These are phyloP conservation scores for Aphis craccivora DNA, from an alignment of 1,140 invertebrate genomes.

Conservation along the genomic window DNA sequence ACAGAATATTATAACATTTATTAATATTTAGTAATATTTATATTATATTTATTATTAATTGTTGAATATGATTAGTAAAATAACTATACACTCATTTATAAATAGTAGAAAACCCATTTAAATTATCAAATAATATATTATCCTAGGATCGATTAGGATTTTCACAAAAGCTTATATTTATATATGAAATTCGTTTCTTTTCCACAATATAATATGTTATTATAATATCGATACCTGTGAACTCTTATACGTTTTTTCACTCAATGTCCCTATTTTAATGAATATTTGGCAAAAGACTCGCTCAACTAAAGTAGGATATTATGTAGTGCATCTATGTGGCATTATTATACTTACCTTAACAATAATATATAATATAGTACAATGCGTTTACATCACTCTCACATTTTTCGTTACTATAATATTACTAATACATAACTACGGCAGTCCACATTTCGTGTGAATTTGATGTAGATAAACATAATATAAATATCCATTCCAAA, in stretches of 20 bases:
- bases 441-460: background rate
- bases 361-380: background rate
- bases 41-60: too few species aligned
- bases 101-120: background rate
- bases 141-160: background rate
- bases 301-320: background rate
- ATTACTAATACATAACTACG: background rate
- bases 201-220: background rate
- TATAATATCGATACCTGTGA: background rate
- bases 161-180: background rate
- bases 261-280: background rate
- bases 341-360: background rate
- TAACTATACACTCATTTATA: too few species aligned
- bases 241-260: background rate
- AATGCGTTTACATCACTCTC: background rate
- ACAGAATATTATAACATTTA: background rate
- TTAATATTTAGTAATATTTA: too few species aligned
- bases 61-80: too few species aligned
- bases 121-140: background rate
- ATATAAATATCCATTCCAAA: background rate
- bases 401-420: background rate
- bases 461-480: background rate
- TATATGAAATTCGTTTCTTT: background rate
- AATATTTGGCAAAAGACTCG: background rate
- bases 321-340: background rate